Conservation (phyloP, 2,888 invertebrate species). For the Morpho deidamia region DNA sequence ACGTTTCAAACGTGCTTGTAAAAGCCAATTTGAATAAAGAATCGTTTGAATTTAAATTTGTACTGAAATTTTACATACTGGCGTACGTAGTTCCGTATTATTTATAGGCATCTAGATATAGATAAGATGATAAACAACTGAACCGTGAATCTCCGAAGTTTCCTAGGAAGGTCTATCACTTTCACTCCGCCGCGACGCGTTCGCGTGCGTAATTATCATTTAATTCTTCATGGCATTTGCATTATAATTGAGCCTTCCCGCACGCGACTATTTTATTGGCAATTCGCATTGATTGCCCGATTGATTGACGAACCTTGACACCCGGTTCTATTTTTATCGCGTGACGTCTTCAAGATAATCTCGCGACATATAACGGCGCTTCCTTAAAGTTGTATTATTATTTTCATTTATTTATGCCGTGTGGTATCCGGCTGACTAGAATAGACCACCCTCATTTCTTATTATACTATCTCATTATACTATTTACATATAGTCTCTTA, state of each 20-base stretch:
- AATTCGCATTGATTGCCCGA: conserved; percentile 48
- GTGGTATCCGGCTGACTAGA: too few relatives aligned
- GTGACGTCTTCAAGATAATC: conserved; percentile 31
- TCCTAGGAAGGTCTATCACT: conserved; percentile 31
- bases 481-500: too few relatives aligned
- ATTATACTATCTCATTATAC: too few relatives aligned
- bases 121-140: background rate
- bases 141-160: conserved; percentile 9
- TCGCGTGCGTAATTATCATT: conserved; percentile 30
- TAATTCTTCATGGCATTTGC: conserved; percentile 27
- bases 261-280: conserved; percentile 43
- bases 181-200: conserved; percentile 23
- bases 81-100: too few relatives aligned
- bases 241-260: conserved; percentile 29
- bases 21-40: too few relatives aligned
- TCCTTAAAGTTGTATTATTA: too few relatives aligned
- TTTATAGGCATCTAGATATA: too few relatives aligned
- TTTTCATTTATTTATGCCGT: too few relatives aligned
- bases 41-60: too few relatives aligned
- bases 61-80: too few relatives aligned
- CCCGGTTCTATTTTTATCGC: conserved; percentile 37
- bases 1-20: too few relatives aligned
- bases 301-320: conserved; percentile 35
- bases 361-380: background rate
- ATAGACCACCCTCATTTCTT: too few relatives aligned